phyloP scores from a whole-genome alignment of 2,113 vertebrate genomes.

The Strix uralensis region DNA sequence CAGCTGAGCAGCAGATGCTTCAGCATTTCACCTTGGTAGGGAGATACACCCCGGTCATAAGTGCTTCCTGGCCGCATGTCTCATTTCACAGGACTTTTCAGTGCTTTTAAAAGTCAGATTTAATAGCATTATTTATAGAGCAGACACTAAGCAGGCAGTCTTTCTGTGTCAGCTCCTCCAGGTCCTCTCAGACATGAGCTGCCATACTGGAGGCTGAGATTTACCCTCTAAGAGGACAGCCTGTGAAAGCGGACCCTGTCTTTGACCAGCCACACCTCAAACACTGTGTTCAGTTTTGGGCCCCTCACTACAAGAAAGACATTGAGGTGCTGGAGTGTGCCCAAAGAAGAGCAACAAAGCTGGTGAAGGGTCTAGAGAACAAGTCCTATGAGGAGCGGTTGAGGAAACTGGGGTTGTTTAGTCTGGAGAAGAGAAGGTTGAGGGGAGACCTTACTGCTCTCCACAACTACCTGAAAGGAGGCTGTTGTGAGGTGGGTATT shows the following conservation, averaged over 20 bases:
- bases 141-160: background rate
- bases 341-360: too few relatives aligned
- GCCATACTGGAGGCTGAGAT: background rate
- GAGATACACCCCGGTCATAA: background rate
- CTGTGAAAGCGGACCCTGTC: fast-evolving
- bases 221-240: background rate
- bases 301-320: too few relatives aligned
- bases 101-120: constrained; percentile 11
- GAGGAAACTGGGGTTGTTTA: too few relatives aligned
- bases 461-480: too few relatives aligned
- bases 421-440: too few relatives aligned
- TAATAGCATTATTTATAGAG: background rate
- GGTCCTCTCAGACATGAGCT: background rate
- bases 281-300: too few relatives aligned
- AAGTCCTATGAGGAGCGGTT: too few relatives aligned
- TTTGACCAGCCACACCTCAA: background rate
- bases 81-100: background rate
- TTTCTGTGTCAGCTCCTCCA: background rate
- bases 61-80: background rate
- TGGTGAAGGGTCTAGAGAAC: too few relatives aligned
- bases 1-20: background rate
- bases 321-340: too few relatives aligned
- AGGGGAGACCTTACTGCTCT: too few relatives aligned
- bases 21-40: background rate
- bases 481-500: too few relatives aligned